Evolutionary conservation across 2,888 invertebrate genomes (phyloP).

Genomic region (Apamea epomidion): DNA sequence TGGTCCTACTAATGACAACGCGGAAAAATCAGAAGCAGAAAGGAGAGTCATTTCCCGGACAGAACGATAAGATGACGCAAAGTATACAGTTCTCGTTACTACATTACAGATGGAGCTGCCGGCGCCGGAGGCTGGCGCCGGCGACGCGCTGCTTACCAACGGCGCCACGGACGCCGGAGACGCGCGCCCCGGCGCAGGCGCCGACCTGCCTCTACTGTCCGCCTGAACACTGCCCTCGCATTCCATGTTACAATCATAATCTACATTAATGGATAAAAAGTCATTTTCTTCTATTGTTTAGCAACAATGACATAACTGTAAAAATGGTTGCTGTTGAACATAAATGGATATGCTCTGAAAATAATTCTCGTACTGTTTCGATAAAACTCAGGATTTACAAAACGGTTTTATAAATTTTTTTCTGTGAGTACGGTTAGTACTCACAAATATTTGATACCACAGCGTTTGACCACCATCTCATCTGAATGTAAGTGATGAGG

Average conservation of each 20-base stretch:
- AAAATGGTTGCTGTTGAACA: not conserved
- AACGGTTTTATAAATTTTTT: not conserved
- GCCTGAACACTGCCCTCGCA: conserved; percentile 52
- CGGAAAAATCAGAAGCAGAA: not conserved
- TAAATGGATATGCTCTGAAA: not conserved
- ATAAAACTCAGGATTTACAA: not conserved
- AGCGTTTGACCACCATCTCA: not conserved
- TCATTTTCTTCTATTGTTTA: conserved; percentile 29
- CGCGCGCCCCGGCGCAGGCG: conserved; percentile 49
- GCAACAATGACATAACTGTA: conserved; percentile 48
- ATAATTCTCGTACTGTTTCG: not conserved
- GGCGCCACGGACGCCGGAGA: conserved; percentile 58
- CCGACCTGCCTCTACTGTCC: conserved; percentile 67
- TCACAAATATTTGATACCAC: not conserved
- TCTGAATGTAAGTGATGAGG: not conserved
- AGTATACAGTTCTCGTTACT: not conserved
- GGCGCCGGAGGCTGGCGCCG: conserved; percentile 62
- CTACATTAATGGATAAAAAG: conserved; percentile 4
- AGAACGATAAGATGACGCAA: not conserved
- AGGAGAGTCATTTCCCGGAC: not conserved
- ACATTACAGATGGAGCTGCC: conserved; percentile 59
- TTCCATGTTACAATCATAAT: conserved; percentile 50
- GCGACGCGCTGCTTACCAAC: conserved; percentile 75
- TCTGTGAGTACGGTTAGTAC: not conserved
- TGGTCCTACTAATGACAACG: not conserved